These are phyloP conservation scores for Epinephelus fuscoguttatus DNA, from an alignment of 2,113 vertebrate genomes.

Conservation along the genomic window DNA sequence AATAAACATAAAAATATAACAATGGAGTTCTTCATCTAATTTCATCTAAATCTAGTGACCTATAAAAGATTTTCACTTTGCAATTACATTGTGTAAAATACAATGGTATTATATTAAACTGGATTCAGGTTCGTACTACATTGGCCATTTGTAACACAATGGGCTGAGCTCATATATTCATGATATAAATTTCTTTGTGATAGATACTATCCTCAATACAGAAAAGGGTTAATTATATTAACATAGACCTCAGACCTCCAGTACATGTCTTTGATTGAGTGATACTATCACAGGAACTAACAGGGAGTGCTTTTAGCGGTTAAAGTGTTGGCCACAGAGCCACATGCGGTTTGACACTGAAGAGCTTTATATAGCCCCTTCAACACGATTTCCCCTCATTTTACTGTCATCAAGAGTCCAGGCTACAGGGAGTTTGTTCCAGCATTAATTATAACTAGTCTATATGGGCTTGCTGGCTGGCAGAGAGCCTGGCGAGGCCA, in stretches of 20 bases:
- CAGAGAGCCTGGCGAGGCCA: conserved; percentile 26
- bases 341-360: conserved; percentile 60
- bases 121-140: not conserved
- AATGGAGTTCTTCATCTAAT: not conserved
- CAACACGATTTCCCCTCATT: conserved; percentile 66
- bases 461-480: conserved; percentile 39
- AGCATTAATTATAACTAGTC: conserved; percentile 70
- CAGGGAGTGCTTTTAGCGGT: conserved; percentile 24
- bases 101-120: not conserved
- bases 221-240: not conserved
- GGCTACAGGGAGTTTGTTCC: conserved; percentile 54
- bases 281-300: conserved; percentile 47
- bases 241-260: conserved; percentile 4
- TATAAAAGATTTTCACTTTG: not conserved
- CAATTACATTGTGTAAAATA: not conserved
- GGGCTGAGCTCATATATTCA: not conserved
- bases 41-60: not conserved
- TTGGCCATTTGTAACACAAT: not conserved
- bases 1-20: not conserved
- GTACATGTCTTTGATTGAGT: conserved; percentile 34
- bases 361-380: conserved; percentile 75
- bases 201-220: not conserved
- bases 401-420: conserved; percentile 63
- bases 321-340: conserved; percentile 40
- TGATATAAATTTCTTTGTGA: not conserved